A percentile compares a stretch with the other conserved stretches of the same genome.
Conservation (phyloP, 2,888 invertebrate species). For the Molorchus minor region DNA sequence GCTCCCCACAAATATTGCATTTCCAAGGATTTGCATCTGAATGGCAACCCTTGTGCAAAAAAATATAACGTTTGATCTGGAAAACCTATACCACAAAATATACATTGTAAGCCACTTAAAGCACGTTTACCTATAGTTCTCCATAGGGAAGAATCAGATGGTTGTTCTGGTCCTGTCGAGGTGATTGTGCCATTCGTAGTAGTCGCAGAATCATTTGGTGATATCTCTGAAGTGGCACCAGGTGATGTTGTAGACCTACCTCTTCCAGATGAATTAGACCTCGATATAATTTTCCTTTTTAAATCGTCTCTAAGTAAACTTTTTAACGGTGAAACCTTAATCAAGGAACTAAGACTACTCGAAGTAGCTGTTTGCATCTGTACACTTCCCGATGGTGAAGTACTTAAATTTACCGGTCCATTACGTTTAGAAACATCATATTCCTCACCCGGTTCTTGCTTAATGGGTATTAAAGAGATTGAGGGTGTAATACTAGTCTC, state of each 20-base stretch:
- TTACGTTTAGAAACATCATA: slow-evolving; percentile 60
- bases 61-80: slow-evolving; percentile 96
- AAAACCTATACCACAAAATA: slow-evolving; percentile 93
- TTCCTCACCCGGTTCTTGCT: slow-evolving; percentile 71
- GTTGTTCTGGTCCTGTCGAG: slow-evolving; percentile 74
- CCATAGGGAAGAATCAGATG: slow-evolving; percentile 61
- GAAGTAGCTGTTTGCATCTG: slow-evolving; percentile 68
- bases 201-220: slow-evolving; percentile 64
- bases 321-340: slow-evolving; percentile 86
- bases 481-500: slow-evolving; percentile 80
- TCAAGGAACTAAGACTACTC: slow-evolving; percentile 78
- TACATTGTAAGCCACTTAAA: slow-evolving; percentile 75
- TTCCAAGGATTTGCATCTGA: slow-evolving; percentile 97
- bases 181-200: slow-evolving; percentile 69
- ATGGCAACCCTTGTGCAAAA: slow-evolving; percentile 97
- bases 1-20: slow-evolving; percentile 97
- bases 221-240: slow-evolving; percentile 61
- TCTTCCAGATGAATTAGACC: slow-evolving; percentile 66
- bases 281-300: slow-evolving; percentile 79
- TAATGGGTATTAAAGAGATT: slow-evolving; percentile 86
- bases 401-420: slow-evolving; percentile 59
- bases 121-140: slow-evolving; percentile 65
- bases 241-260: slow-evolving; percentile 60
- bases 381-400: slow-evolving; percentile 54
- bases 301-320: slow-evolving; percentile 85